phyloP scores from a whole-genome alignment of 2,888 invertebrate genomes.

The Ecliptopera silaceata region DNA sequence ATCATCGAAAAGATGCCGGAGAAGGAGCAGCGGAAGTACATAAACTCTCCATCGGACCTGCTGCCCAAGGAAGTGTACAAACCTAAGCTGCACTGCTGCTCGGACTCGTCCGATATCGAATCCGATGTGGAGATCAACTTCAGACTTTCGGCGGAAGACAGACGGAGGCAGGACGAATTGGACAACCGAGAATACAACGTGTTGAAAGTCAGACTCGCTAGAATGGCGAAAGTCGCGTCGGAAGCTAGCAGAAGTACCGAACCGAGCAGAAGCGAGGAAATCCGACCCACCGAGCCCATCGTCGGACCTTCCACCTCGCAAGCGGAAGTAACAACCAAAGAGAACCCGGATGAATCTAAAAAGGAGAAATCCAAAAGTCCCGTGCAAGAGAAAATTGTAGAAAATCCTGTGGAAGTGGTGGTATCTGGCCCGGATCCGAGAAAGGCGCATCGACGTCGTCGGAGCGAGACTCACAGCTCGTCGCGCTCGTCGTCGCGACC shows the following conservation, averaged over 20 bases:
- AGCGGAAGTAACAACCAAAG: constrained; percentile 7
- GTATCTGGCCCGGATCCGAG: constrained; percentile 39
- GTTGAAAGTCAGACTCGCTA: constrained; percentile 86
- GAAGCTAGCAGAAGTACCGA: not conserved
- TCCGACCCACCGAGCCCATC: not conserved
- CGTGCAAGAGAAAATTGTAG: constrained; percentile 21
- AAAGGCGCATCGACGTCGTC: constrained; percentile 48
- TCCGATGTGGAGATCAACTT: constrained; percentile 54
- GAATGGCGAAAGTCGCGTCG: constrained; percentile 59
- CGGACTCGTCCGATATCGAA: constrained; percentile 71
- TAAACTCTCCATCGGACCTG: constrained; percentile 69
- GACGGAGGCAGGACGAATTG: constrained; percentile 80
- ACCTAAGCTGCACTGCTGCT: constrained; percentile 79
- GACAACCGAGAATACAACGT: constrained; percentile 86
- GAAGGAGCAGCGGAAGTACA: constrained; percentile 80
- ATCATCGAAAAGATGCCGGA: constrained; percentile 83
- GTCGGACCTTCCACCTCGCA: constrained; percentile 5
- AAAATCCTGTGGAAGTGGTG: constrained; percentile 27
- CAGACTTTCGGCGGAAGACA: constrained; percentile 79
- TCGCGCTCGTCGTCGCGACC: constrained; percentile 61
- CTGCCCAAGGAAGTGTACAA: constrained; percentile 63
- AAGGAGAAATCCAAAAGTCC: constrained; percentile 9
- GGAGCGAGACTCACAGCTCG: constrained; percentile 56
- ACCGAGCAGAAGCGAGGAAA: not conserved
- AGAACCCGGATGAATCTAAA: not conserved